These are phyloP conservation scores for Eueremaeus valkanovi DNA, from an alignment of 2,888 invertebrate species.

Conservation along the genomic window DNA sequence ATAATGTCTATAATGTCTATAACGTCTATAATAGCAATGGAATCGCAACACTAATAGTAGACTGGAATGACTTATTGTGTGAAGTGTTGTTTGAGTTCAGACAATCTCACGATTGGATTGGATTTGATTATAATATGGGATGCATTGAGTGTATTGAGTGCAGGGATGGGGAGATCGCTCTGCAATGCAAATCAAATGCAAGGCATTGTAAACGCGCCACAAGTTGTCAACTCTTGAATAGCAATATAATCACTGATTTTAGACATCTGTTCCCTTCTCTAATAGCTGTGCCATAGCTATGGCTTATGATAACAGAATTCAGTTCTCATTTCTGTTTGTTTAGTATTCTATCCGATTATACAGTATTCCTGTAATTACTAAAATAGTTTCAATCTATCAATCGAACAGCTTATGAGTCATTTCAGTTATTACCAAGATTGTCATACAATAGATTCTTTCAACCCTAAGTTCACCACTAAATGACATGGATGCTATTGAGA, in stretches of 20 bases:
- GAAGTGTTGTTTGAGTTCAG: not conserved
- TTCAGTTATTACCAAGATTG: not conserved
- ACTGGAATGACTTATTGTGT: no score
- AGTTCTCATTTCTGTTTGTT: not conserved
- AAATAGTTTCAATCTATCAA: not conserved
- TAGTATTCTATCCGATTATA: not conserved
- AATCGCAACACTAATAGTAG: no score
- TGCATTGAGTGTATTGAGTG: not conserved
- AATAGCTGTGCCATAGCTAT: no score
- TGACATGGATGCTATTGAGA: no score
- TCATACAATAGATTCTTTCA: no score
- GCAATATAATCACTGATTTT: slow-evolving; percentile 3
- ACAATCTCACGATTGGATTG: no score
- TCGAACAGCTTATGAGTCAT: not conserved
- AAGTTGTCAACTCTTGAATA: slow-evolving; percentile 24
- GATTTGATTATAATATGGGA: not conserved
- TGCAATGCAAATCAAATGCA: not conserved
- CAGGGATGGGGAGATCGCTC: not conserved
- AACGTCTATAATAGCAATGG: no score
- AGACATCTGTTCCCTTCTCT: slow-evolving; percentile 17
- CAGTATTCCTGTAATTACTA: slow-evolving; percentile 2
- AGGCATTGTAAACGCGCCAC: slow-evolving; percentile 5
- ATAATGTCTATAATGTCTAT: no score
- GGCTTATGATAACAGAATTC: not conserved
- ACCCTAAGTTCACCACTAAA: no score